These are phyloP conservation scores for Gibbula magus DNA, from an alignment of 2,888 invertebrate genomes.

Conservation along the genomic window DNA sequence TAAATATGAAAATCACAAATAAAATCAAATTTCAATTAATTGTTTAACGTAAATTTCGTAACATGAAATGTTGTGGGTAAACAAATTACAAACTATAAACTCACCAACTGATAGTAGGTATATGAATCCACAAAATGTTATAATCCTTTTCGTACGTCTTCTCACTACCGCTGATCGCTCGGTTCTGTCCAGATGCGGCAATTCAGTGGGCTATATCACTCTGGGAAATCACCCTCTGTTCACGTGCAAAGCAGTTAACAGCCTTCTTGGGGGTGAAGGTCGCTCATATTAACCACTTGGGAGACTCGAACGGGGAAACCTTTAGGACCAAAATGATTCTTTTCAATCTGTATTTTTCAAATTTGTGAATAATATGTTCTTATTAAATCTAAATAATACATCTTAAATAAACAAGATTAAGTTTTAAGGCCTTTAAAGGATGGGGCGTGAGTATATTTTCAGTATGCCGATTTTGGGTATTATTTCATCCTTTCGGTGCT, in stretches of 20 bases:
- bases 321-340: background rate
- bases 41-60: background rate
- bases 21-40: no score
- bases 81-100: background rate
- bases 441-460: background rate
- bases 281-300: constrained; percentile 24
- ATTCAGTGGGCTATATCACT: constrained; percentile 33
- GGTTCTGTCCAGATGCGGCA: constrained; percentile 17
- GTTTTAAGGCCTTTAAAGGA: background rate
- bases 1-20: no score
- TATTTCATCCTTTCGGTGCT: background rate
- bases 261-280: constrained; percentile 32
- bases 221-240: constrained; percentile 47
- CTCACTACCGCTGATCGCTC: background rate
- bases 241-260: constrained; percentile 46
- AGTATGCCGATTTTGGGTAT: background rate
- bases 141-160: background rate
- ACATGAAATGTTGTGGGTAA: background rate
- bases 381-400: background rate
- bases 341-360: background rate
- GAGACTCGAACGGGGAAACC: background rate
- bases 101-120: background rate
- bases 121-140: background rate
- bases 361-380: background rate
- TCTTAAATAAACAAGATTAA: background rate